phyloP scores from a whole-genome alignment of 2,888 invertebrate genomes.

The Galeruca laticollis region DNA sequence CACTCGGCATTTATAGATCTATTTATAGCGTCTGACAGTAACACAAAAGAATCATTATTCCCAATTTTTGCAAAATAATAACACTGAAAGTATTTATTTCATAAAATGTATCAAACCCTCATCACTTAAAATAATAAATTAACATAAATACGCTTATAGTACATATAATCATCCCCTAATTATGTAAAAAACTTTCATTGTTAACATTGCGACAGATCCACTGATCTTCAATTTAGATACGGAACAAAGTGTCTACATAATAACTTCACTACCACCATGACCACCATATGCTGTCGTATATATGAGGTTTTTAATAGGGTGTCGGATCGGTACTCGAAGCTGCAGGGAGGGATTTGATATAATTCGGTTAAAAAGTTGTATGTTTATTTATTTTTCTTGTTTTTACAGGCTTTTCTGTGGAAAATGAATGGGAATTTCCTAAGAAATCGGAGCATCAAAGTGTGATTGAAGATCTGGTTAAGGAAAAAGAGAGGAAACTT shows the following conservation, averaged over 20 bases:
- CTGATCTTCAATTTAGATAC: constrained; percentile 43
- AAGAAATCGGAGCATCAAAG: no score
- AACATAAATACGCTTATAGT: constrained; percentile 11
- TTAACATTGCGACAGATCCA: constrained; percentile 41
- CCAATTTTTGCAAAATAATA: no score
- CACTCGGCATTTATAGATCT: no score
- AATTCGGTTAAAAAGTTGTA: neutral
- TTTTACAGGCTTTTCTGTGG: no score
- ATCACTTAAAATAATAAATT: constrained; percentile 8
- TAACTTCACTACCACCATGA: constrained; percentile 55
- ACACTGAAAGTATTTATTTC: no score
- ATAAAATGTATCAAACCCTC: no score
- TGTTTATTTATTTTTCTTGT: no score
- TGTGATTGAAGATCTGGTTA: no score
- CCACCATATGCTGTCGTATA: constrained; percentile 54
- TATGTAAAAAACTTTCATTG: constrained; percentile 41
- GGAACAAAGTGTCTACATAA: constrained; percentile 42
- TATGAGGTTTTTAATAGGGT: constrained; percentile 31
- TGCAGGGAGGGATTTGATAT: neutral
- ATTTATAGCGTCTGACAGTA: no score
- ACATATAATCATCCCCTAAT: constrained; percentile 27
- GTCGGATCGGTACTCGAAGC: constrained; percentile 10
- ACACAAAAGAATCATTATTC: no score
- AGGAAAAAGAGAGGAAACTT: no score
- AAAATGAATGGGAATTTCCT: no score